A percentile compares a stretch with the other conserved stretches of the same genome.
phyloP scores from a whole-genome alignment of 2,888 invertebrate genomes.

The Steinernema hermaphroditum region DNA sequence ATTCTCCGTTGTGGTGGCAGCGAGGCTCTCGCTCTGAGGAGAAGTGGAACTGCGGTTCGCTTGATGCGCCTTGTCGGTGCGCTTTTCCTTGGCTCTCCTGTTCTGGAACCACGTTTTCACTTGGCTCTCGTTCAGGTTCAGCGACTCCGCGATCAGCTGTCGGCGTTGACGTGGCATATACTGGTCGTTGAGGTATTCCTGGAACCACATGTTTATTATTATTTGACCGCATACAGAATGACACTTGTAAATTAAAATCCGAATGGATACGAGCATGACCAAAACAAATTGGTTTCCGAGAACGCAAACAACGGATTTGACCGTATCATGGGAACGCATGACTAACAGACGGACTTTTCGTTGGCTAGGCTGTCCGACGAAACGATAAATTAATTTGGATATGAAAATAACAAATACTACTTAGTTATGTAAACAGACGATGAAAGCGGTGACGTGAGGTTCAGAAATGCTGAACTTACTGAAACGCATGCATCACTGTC shows the following conservation, averaged over 20 bases:
- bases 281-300: not conserved
- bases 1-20: not conserved
- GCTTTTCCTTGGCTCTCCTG: conserved; percentile 34
- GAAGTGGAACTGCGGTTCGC: conserved; percentile 14
- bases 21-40: not conserved
- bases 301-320: not conserved
- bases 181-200: conserved; percentile 51
- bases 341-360: too few relatives aligned
- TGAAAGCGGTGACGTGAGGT: too few relatives aligned
- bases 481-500: too few relatives aligned
- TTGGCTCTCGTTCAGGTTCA: conserved; percentile 50
- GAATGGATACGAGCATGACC: too few relatives aligned
- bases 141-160: conserved; percentile 44
- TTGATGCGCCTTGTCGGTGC: conserved; percentile 24
- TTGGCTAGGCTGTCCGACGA: too few relatives aligned
- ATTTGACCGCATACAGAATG: not conserved
- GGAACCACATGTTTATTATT: conserved; percentile 30
- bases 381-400: too few relatives aligned
- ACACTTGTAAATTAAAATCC: too few relatives aligned
- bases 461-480: too few relatives aligned
- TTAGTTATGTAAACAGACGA: too few relatives aligned
- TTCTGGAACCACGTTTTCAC: conserved; percentile 60
- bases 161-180: conserved; percentile 55
- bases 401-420: too few relatives aligned
- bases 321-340: too few relatives aligned